phyloP scores from a whole-genome alignment of 2,888 invertebrate genomes.

The Lottia gigantea region DNA sequence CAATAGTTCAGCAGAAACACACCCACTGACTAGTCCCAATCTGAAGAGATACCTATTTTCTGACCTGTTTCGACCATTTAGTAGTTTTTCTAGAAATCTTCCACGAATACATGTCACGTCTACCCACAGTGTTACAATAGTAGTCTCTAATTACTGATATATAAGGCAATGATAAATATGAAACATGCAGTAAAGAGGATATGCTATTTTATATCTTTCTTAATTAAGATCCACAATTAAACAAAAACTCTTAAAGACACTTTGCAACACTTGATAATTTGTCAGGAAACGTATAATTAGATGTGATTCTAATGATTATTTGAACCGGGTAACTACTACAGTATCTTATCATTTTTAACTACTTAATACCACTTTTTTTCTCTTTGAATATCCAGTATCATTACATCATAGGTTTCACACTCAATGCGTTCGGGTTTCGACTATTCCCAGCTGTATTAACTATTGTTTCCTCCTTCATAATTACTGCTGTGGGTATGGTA shows the following conservation, averaged over 20 bases:
- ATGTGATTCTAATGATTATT: slow-evolving; percentile 1
- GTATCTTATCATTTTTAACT: background rate
- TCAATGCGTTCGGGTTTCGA: too few species aligned
- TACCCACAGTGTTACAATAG: too few species aligned
- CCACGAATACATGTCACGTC: background rate
- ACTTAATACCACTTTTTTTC: too few species aligned
- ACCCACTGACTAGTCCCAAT: too few species aligned
- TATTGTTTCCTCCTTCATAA: too few species aligned
- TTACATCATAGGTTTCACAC: too few species aligned
- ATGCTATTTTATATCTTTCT: slow-evolving; percentile 10
- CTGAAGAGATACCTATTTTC: background rate
- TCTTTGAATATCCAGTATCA: too few species aligned
- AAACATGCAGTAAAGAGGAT: slow-evolving; percentile 3
- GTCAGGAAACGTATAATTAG: slow-evolving; percentile 11
- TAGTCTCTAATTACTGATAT: too few species aligned
- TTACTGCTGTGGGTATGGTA: too few species aligned
- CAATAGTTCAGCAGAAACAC: too few species aligned
- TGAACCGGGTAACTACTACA: background rate
- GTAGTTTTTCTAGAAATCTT: slow-evolving; percentile 1
- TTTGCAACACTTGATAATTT: slow-evolving; percentile 8
- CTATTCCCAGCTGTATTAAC: too few species aligned
- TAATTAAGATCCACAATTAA: slow-evolving; percentile 8
- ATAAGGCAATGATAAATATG: too few species aligned
- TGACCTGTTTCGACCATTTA: slow-evolving; percentile 1
- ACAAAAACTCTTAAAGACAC: slow-evolving; percentile 11